phyloP scores from a whole-genome alignment of 2,113 vertebrate genomes.

The Lepisosteus oculatus region DNA sequence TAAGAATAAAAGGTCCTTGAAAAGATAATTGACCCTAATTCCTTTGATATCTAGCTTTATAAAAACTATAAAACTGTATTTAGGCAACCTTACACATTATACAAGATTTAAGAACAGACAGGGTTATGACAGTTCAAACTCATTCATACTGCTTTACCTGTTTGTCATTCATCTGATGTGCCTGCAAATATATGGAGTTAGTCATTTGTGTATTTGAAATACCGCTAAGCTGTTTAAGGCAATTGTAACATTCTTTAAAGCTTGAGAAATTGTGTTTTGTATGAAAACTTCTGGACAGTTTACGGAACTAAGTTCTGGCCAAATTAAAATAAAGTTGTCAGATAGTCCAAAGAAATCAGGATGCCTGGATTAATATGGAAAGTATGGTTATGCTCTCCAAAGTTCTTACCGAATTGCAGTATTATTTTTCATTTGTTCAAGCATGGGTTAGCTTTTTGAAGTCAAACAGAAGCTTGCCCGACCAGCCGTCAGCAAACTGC shows the following conservation, averaged over 20 bases:
- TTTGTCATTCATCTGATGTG: constrained; percentile 18
- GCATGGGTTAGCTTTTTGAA: too few species aligned
- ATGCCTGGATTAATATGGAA: constrained; percentile 5
- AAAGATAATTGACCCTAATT: background rate
- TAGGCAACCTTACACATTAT: constrained; percentile 33
- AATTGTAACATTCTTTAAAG: constrained; percentile 14
- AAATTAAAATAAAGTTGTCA: background rate
- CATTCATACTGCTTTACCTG: constrained; percentile 17
- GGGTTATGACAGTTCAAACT: constrained; percentile 26
- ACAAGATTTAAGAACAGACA: constrained; percentile 19
- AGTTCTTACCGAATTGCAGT: background rate
- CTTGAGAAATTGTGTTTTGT: background rate
- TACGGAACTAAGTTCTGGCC: background rate
- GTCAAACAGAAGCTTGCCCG: too few species aligned
- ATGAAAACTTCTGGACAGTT: background rate
- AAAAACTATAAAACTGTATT: constrained; percentile 15
- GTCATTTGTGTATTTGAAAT: constrained; percentile 42
- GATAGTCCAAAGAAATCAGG: background rate
- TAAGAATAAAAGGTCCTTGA: background rate
- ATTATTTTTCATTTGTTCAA: background rate
- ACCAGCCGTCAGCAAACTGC: too few species aligned
- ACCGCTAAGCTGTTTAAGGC: constrained; percentile 29
- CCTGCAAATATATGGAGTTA: constrained; percentile 28
- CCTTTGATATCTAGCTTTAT: background rate
- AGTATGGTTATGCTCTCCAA: background rate